Evolutionary conservation across 2,113 vertebrate genomes (phyloP).

Genomic region (Bolborhynchus lineola): DNA sequence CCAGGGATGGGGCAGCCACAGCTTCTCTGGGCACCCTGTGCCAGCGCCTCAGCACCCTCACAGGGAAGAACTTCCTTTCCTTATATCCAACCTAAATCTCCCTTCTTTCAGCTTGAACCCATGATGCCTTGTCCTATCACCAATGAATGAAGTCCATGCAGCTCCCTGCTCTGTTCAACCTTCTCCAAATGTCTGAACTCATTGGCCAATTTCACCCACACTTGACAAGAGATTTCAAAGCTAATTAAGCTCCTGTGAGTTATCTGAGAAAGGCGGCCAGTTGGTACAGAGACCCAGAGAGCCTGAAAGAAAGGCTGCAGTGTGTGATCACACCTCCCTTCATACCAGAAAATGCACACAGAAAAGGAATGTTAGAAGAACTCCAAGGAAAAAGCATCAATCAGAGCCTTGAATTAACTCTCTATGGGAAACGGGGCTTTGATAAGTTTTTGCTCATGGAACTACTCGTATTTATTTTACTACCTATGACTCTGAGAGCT

Average conservation of each 20-base stretch:
- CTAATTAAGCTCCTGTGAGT: constrained; percentile 43
- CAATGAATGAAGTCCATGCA: neutral
- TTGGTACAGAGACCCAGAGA: constrained; percentile 13
- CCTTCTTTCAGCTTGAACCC: neutral
- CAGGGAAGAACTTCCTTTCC: neutral
- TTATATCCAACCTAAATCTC: neutral
- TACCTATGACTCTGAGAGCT: neutral
- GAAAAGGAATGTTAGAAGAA: neutral
- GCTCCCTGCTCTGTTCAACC: neutral
- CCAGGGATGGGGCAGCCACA: neutral
- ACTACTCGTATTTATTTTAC: constrained; percentile 5
- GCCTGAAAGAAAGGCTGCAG: constrained; percentile 48
- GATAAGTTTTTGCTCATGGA: constrained; percentile 12
- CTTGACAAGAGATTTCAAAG: constrained; percentile 21
- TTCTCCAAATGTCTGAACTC: neutral
- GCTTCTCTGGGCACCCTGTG: neutral
- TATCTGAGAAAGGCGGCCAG: constrained; percentile 5
- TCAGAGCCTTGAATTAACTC: constrained; percentile 54
- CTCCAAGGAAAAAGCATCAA: constrained; percentile 33
- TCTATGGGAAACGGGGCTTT: constrained; percentile 35
- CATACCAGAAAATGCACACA: neutral
- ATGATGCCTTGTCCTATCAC: neutral
- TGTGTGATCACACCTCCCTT: constrained; percentile 48
- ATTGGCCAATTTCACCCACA: neutral
- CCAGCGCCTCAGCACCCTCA: neutral